Base-by-base conservation (phyloP, 2,888 invertebrate genomes). In the Tinea pellionella region DNA sequence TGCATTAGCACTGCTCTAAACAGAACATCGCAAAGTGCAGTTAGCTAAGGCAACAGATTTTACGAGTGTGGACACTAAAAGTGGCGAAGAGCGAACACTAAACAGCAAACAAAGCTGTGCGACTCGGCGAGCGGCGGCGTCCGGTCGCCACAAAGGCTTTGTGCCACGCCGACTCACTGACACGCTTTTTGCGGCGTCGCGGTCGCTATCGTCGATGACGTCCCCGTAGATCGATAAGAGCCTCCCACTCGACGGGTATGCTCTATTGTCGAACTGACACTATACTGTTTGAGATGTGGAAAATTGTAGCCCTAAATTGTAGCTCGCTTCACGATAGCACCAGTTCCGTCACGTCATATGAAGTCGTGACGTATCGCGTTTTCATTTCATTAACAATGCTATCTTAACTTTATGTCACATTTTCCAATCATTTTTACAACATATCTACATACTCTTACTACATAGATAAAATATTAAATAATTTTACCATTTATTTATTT, bases 191-290 rank as follows among this genome's bases (percentile, higher is more conserved):
- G 83, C 84, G 79, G 76, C 76, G 72, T 75, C 76, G 72, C 76
- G 75, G 73, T 75, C 77, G 83, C 78, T 85, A 87, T 85, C 85
- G 81, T 78, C 82, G 85, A 86, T 85, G 86, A 87, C 84, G 84
- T 82, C 76, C 83, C 79, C 70, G 79, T 78, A 83, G 83, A 86
- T 86, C 85, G 86, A 86, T 86, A 87, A 87, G 85, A 84, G 80
- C 76, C 78, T 78, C 78, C 78, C 78, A 79, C 83, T 83, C 80
- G 76, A 77, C 81, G 80, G 79, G 81, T 81, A 80, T 77, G 77
- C 73, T 79, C 84, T 69, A 84, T 86, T 86, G 86, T 86, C 77
- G 75, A 73, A 75, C 77, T 81, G 83, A 81, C 85, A 82, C 80
- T 78, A 75, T 75, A 72, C 74, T 76, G 78, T 80, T 80, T 82